Conservation (phyloP, 2,888 invertebrate genomes). For the Orgyia antiqua region DNA sequence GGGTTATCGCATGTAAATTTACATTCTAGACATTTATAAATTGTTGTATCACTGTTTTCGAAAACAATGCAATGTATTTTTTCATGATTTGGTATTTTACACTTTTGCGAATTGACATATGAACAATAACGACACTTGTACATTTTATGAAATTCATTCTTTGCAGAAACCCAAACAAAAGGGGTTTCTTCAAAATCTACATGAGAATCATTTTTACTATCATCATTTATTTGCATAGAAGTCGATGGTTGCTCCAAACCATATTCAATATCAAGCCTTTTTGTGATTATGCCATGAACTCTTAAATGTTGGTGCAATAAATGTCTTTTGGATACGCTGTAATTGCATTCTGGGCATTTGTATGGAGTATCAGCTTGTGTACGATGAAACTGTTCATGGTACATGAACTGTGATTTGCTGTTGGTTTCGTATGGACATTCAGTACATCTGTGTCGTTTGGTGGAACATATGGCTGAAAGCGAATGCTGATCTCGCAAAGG, state of each 20-base stretch:
- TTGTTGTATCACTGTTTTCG: constrained; percentile 72
- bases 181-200: constrained; percentile 80
- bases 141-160: constrained; percentile 87
- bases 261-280: constrained; percentile 62
- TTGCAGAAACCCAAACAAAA: constrained; percentile 86
- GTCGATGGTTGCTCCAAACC: constrained; percentile 49
- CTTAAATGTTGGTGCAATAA: constrained; percentile 90
- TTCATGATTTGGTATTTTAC: constrained; percentile 90
- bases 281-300: constrained; percentile 81
- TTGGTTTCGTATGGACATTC: constrained; percentile 92
- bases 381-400: constrained; percentile 91
- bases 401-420: constrained; percentile 90
- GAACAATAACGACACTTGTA: constrained; percentile 91
- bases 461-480: constrained; percentile 34
- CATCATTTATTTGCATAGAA: constrained; percentile 31
- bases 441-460: constrained; percentile 86
- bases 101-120: constrained; percentile 88
- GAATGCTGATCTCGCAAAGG: constrained; percentile 37
- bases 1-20: constrained; percentile 88
- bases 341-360: constrained; percentile 89
- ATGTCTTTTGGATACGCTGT: constrained; percentile 88
- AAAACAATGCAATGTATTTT: constrained; percentile 82
- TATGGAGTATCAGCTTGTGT: constrained; percentile 83
- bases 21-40: constrained; percentile 85
- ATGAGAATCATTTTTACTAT: constrained; percentile 36